Evolutionary conservation across 2,113 vertebrate genomes (phyloP).

Genomic region (Oryzias curvinotus): DNA sequence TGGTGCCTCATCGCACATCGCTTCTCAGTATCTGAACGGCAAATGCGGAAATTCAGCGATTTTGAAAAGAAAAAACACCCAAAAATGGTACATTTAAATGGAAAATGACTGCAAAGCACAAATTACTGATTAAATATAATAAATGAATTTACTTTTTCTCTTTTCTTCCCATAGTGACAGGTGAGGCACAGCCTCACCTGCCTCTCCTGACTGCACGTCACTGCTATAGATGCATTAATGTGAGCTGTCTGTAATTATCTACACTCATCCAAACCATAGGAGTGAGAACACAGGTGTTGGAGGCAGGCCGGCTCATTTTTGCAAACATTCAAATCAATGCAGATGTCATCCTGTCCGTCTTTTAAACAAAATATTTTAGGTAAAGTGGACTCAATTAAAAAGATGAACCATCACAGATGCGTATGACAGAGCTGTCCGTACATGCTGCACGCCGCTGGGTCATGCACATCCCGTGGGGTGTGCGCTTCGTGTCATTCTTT

Average conservation of each 20-base stretch:
- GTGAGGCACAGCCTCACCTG: no score
- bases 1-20: no score
- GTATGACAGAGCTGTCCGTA: constrained; percentile 50
- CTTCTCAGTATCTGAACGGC: no score
- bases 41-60: no score
- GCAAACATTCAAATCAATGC: constrained; percentile 31
- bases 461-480: constrained; percentile 25
- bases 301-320: constrained; percentile 29
- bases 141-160: no score
- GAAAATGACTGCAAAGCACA: no score
- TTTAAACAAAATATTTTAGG: constrained; percentile 9
- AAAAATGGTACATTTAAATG: no score
- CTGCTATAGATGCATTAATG: no score
- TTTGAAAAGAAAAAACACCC: no score
- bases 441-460: constrained; percentile 8
- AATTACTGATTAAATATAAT: no score
- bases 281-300: constrained; percentile 38
- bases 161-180: no score
- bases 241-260: neutral
- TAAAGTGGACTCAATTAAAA: constrained; percentile 18
- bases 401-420: constrained; percentile 38
- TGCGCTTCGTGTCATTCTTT: constrained; percentile 36
- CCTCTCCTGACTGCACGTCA: no score
- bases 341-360: constrained; percentile 18
- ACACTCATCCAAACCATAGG: constrained; percentile 5